These are phyloP conservation scores for Fissipunctia ypsillon DNA, from an alignment of 2,888 invertebrate genomes.

Conservation along the genomic window DNA sequence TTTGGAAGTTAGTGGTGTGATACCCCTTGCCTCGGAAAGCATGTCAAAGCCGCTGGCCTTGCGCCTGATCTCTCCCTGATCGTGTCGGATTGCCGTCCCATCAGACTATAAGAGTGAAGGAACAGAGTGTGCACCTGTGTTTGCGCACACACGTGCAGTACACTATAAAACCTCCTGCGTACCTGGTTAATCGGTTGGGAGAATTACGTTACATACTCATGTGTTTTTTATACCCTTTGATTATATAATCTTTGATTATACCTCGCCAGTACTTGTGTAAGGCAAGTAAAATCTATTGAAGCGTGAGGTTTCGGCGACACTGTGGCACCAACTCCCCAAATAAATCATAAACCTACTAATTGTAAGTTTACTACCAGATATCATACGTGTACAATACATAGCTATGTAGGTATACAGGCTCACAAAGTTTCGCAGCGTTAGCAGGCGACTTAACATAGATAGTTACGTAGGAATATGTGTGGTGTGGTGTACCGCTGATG, in stretches of 20 bases:
- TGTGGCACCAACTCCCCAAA: background rate
- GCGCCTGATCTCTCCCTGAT: background rate
- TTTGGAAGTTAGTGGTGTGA: background rate
- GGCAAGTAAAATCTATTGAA: background rate
- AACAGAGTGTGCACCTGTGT: background rate
- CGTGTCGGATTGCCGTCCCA: background rate
- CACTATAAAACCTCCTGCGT: background rate
- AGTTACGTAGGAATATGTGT: conserved; percentile 53
- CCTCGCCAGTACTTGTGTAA: no score
- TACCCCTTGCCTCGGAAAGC: background rate
- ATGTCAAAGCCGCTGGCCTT: background rate
- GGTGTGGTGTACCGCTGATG: conserved; percentile 80
- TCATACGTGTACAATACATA: conserved; percentile 11
- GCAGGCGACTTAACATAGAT: conserved; percentile 45
- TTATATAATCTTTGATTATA: background rate
- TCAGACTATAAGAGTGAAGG: background rate
- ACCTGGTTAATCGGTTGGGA: background rate
- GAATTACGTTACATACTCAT: background rate
- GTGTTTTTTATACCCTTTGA: background rate
- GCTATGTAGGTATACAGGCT: conserved; percentile 23
- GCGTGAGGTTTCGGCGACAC: background rate
- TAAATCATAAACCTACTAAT: background rate
- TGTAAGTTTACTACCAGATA: background rate
- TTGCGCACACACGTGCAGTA: no score
- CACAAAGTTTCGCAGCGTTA: conserved; percentile 53